A percentile compares a stretch with the other conserved stretches of the same genome.
These are phyloP conservation scores for Pegoplata infirma DNA, from an alignment of 2,888 invertebrate genomes.

Conservation along the genomic window DNA sequence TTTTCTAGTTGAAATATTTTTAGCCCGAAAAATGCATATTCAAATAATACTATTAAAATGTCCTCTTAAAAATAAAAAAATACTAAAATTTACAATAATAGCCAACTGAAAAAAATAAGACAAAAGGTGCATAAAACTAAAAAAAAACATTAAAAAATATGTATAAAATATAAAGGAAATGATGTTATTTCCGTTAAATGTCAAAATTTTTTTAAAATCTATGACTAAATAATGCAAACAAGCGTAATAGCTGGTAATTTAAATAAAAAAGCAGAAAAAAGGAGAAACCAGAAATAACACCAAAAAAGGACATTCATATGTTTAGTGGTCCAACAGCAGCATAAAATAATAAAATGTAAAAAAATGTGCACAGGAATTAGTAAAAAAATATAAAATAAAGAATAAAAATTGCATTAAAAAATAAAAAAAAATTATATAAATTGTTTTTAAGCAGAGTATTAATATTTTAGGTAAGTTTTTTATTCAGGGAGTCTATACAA, in stretches of 20 bases:
- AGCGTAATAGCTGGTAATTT: slow-evolving; percentile 56
- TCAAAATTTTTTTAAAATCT: slow-evolving; percentile 62
- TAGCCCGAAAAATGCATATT: background rate
- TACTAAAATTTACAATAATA: too few species aligned
- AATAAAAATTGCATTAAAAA: slow-evolving; percentile 1
- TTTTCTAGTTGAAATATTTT: background rate
- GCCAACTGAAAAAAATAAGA: background rate
- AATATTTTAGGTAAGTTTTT: too few species aligned
- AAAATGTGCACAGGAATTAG: slow-evolving; percentile 44
- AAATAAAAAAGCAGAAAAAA: slow-evolving; percentile 35
- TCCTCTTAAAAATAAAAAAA: background rate
- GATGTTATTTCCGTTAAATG: slow-evolving; percentile 63
- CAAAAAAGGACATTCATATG: slow-evolving; percentile 49
- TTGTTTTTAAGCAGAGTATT: slow-evolving; percentile 14
- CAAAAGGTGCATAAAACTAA: background rate
- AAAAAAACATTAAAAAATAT: background rate
- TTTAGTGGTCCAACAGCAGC: slow-evolving; percentile 27
- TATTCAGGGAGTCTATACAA: too few species aligned
- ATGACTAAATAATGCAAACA: slow-evolving; percentile 65
- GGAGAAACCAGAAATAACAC: background rate
- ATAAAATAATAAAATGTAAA: slow-evolving; percentile 13
- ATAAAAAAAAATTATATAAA: slow-evolving; percentile 13
- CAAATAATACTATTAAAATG: background rate
- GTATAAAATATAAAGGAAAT: slow-evolving; percentile 59
- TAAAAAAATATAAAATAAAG: slow-evolving; percentile 13